These are phyloP conservation scores for Glaucidium brasilianum DNA, from an alignment of 2,113 vertebrate genomes.

Conservation along the genomic window DNA sequence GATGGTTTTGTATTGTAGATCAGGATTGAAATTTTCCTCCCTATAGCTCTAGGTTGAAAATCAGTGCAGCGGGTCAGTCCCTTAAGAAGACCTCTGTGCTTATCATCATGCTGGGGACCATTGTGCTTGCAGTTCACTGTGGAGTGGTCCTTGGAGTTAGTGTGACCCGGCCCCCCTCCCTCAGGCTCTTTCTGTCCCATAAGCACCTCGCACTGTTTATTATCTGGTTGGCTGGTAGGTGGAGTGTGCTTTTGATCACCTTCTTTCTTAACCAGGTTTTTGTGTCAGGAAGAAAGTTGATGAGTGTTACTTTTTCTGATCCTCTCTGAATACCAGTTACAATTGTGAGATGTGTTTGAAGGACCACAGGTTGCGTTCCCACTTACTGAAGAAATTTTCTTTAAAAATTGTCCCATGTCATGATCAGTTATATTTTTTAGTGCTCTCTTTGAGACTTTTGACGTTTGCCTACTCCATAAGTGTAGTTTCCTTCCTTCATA, in stretches of 20 bases:
- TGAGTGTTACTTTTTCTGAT: background rate
- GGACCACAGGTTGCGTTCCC: background rate
- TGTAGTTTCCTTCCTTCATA: background rate
- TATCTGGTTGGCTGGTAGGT: background rate
- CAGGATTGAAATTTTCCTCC: background rate
- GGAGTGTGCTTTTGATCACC: background rate
- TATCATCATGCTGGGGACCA: accelerated
- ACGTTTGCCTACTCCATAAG: background rate
- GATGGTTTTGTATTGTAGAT: background rate
- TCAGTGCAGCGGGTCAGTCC: background rate
- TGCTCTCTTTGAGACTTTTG: background rate
- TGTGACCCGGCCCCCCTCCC: background rate
- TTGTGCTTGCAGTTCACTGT: background rate
- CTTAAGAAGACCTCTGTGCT: background rate
- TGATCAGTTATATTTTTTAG: background rate
- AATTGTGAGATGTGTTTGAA: background rate
- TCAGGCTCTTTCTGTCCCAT: accelerated
- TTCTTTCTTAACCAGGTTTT: background rate
- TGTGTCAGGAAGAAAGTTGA: background rate
- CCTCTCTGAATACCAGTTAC: background rate
- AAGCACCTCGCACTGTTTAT: background rate
- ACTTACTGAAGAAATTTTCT: background rate
- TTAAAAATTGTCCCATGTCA: background rate
- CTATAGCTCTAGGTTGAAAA: background rate
- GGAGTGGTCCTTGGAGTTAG: background rate